Conservation (phyloP, 2,888 invertebrate genomes). For the Pedicia rivosa region DNA sequence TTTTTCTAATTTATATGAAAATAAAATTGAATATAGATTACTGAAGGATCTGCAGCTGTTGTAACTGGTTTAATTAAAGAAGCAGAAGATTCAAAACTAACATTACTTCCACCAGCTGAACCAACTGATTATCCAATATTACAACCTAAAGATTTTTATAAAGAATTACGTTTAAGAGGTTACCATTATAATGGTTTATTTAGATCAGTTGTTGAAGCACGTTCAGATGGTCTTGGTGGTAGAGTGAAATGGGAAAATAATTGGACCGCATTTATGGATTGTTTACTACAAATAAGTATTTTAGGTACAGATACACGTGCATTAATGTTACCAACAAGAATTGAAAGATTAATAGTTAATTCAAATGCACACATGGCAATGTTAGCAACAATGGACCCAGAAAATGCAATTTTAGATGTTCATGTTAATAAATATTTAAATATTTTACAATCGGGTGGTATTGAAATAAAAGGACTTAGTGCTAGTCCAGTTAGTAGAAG, state of each 20-base stretch:
- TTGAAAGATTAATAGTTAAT: constrained; percentile 52
- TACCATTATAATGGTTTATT: constrained; percentile 39
- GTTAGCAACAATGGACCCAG: constrained; percentile 22
- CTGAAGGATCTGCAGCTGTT: constrained; percentile 50
- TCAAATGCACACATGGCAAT: constrained; percentile 40
- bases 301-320: constrained; percentile 50
- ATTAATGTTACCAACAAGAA: constrained; percentile 58
- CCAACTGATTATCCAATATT: constrained; percentile 23
- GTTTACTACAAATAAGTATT: constrained; percentile 70
- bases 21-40: constrained; percentile 30
- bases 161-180: constrained; percentile 51
- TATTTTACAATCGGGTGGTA: constrained; percentile 47
- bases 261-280: constrained; percentile 82
- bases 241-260: constrained; percentile 53
- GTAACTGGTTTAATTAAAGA: constrained; percentile 51
- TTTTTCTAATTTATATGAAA: constrained; percentile 1
- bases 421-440: constrained; percentile 19
- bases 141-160: constrained; percentile 48
- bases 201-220: constrained; percentile 20
- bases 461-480: constrained; percentile 59
- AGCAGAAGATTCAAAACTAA: constrained; percentile 30
- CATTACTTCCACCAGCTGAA: constrained; percentile 14
- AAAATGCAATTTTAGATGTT: constrained; percentile 14
- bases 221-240: constrained; percentile 25
- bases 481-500: constrained; percentile 58